phyloP scores from a whole-genome alignment of 2,797 vertebrate species.

The Karalla daura region DNA sequence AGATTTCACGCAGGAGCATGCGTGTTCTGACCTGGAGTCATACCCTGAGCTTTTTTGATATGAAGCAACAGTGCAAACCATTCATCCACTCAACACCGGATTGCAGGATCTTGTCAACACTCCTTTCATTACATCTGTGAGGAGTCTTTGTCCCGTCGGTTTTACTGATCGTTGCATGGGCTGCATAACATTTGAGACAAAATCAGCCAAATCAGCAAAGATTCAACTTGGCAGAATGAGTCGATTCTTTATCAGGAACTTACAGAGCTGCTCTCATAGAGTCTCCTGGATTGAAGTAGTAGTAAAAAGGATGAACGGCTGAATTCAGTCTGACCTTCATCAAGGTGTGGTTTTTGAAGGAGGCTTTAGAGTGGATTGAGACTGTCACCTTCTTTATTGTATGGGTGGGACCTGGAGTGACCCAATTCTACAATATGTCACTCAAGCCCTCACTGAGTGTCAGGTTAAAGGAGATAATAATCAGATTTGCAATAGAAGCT shows the following conservation, averaged over 20 bases:
- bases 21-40: too few species aligned
- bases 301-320: neutral
- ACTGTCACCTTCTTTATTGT: conserved; percentile 36
- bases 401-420: conserved; percentile 37
- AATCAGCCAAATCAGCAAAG: neutral
- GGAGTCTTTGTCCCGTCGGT: neutral
- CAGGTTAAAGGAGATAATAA: conserved; percentile 71
- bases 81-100: too few species aligned
- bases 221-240: conserved; percentile 1
- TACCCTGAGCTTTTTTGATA: too few species aligned
- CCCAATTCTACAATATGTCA: conserved; percentile 70
- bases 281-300: neutral
- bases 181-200: conserved; percentile 2
- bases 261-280: neutral
- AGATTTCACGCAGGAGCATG: too few species aligned
- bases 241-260: neutral
- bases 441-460: conserved; percentile 66
- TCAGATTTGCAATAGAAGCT: conserved; percentile 62
- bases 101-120: neutral
- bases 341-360: conserved; percentile 41
- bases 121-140: conserved; percentile 11
- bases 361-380: conserved; percentile 37
- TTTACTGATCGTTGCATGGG: neutral
- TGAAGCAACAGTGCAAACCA: too few species aligned
- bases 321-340: conserved; percentile 45